Percentiles rank a stretch among this genome's conserved stretches.
phyloP scores from a whole-genome alignment of 2,113 vertebrate species.

The Notiomystis cincta region DNA sequence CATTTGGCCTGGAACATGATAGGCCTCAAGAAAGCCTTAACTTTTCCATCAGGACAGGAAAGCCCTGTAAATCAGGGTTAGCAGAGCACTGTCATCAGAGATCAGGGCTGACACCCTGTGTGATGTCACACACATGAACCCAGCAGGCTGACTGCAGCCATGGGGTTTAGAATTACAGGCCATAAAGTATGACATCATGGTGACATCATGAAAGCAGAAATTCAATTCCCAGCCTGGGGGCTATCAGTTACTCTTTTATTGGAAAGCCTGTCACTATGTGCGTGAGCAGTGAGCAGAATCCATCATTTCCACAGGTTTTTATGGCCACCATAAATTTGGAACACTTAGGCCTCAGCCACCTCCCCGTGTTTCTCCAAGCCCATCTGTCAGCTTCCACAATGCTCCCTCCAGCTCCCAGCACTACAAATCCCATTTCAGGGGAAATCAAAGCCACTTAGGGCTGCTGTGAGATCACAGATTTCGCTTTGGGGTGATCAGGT shows the following conservation, averaged over 20 bases:
- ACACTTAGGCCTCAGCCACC: neutral
- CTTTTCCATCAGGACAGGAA: neutral
- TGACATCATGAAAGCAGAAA: slow-evolving; percentile 33
- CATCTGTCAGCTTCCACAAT: neutral
- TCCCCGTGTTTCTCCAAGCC: rapidly evolving
- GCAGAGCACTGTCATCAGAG: neutral
- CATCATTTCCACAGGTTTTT: slow-evolving; percentile 1
- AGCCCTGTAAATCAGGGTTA: neutral
- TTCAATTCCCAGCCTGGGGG: neutral
- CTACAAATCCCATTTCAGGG: neutral
- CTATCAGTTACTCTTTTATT: slow-evolving; percentile 19
- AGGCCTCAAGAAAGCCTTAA: neutral
- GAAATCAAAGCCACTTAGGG: neutral
- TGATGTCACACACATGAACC: neutral
- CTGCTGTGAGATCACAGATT: rapidly evolving
- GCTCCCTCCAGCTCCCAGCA: neutral
- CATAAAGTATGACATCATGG: slow-evolving; percentile 50
- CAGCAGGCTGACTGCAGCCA: neutral
- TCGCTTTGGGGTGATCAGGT: neutral
- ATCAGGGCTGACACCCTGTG: neutral
- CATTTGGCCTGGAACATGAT: neutral
- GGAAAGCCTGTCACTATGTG: neutral
- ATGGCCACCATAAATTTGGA: slow-evolving; percentile 26
- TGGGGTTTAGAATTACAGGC: neutral
- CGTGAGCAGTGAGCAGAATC: neutral